Evolutionary conservation across 2,113 vertebrate genomes (phyloP).

Genomic region (Bettongia penicillata): DNA sequence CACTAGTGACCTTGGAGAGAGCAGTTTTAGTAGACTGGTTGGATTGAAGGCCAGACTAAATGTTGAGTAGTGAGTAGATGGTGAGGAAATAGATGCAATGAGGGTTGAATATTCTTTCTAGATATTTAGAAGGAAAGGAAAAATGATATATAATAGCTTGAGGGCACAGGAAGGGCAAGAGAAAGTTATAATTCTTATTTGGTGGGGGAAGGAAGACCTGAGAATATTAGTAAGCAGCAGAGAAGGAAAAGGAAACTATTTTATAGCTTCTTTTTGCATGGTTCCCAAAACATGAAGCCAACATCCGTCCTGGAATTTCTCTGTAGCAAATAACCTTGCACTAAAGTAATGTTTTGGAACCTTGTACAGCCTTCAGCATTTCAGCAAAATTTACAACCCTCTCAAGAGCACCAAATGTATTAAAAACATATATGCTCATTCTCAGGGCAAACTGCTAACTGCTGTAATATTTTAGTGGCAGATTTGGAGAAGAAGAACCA

Average conservation of each 20-base stretch:
- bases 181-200: background rate
- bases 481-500: constrained; percentile 29
- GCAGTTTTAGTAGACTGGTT: background rate
- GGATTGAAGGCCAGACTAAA: background rate
- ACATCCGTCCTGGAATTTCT: background rate
- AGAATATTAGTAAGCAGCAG: background rate
- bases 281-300: background rate
- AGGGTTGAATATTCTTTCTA: background rate
- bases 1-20: background rate
- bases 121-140: background rate
- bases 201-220: too few species aligned
- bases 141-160: background rate
- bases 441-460: constrained; percentile 28
- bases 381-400: constrained; percentile 23
- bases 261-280: background rate
- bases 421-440: constrained; percentile 17
- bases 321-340: background rate
- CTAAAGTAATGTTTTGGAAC: constrained; percentile 24
- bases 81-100: background rate
- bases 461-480: constrained; percentile 15
- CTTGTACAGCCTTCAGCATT: background rate
- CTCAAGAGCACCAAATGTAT: background rate
- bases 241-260: background rate
- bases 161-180: background rate
- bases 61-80: background rate